Evolutionary conservation across 2,888 invertebrate species (phyloP).

Genomic region (Pammene aurita): DNA sequence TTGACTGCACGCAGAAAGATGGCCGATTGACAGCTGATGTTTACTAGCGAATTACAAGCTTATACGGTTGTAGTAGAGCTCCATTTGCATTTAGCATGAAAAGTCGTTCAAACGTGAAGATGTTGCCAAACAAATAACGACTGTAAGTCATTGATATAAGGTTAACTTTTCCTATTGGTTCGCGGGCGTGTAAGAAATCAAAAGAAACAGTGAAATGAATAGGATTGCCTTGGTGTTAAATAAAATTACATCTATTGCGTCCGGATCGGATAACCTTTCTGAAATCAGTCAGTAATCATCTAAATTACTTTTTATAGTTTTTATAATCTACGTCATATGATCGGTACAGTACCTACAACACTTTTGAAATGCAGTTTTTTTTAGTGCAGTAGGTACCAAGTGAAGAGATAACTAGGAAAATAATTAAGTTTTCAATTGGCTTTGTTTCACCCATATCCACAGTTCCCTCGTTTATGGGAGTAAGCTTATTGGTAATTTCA

Average conservation of each 20-base stretch:
- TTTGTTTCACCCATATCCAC: too few species aligned
- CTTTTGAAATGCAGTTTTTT: too few species aligned
- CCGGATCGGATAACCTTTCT: conserved; percentile 23
- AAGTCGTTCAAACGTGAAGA: conserved; percentile 7
- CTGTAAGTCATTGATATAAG: not conserved
- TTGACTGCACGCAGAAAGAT: conserved; percentile 37
- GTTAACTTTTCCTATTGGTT: not conserved
- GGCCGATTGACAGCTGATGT: conserved; percentile 39
- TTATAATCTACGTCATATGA: too few species aligned
- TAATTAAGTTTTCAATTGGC: too few species aligned
- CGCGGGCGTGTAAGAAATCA: conserved; percentile 20
- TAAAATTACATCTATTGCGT: conserved; percentile 33
- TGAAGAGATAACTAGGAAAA: too few species aligned
- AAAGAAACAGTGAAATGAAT: conserved; percentile 39
- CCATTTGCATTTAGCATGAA: not conserved
- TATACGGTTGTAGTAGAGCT: not conserved
- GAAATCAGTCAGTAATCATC: conserved; percentile 8
- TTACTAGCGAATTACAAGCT: not conserved
- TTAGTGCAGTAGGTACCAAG: too few species aligned
- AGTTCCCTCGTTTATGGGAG: too few species aligned
- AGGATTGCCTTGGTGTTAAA: conserved; percentile 34
- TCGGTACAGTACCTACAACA: too few species aligned
- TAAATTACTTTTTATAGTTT: not conserved
- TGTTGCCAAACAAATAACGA: not conserved
- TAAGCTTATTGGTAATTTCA: too few species aligned